These are phyloP conservation scores for Esox lucius DNA, from an alignment of 2,797 vertebrate species.

Conservation along the genomic window DNA sequence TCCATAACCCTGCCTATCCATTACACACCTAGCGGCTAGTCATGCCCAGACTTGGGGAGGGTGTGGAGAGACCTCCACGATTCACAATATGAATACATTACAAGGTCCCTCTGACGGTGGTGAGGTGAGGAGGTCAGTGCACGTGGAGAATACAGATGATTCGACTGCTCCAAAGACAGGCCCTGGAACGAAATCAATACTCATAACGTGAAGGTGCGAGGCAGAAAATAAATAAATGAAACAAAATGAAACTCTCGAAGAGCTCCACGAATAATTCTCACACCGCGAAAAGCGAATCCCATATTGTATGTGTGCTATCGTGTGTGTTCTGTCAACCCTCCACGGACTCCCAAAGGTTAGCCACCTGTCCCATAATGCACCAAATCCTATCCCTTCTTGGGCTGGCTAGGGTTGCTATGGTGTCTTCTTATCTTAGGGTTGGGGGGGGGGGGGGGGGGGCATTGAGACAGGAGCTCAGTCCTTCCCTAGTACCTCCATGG, in stretches of 20 bases:
- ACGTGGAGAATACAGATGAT: conserved; percentile 24
- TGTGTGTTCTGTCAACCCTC: conserved; percentile 7
- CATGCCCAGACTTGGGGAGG: not conserved
- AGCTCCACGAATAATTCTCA: not conserved
- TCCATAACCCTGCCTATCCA: conserved; percentile 7
- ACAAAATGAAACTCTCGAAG: not conserved
- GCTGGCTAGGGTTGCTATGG: conserved; percentile 8
- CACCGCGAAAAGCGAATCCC: conserved; percentile 13
- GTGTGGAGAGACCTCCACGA: not conserved
- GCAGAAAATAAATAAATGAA: conserved; percentile 21
- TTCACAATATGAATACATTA: conserved; percentile 10
- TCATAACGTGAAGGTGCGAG: conserved; percentile 38
- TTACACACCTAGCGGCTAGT: not conserved
- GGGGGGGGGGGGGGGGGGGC: not conserved
- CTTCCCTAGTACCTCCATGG: not conserved
- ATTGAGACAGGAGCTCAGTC: not conserved
- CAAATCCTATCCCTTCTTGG: conserved; percentile 8
- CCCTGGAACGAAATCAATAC: conserved; percentile 47
- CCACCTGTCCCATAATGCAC: conserved; percentile 2
- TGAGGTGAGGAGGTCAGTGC: conserved; percentile 15
- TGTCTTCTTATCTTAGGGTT: not conserved
- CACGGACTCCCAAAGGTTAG: conserved; percentile 18
- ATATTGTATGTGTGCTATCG: not conserved
- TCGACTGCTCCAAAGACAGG: conserved; percentile 24
- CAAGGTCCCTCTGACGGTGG: conserved; percentile 4